A percentile compares a stretch with the other conserved stretches of the same genome.
phyloP scores from a whole-genome alignment of 92 coral and sea anemone genomes.

The Desmophyllum pertusum region DNA sequence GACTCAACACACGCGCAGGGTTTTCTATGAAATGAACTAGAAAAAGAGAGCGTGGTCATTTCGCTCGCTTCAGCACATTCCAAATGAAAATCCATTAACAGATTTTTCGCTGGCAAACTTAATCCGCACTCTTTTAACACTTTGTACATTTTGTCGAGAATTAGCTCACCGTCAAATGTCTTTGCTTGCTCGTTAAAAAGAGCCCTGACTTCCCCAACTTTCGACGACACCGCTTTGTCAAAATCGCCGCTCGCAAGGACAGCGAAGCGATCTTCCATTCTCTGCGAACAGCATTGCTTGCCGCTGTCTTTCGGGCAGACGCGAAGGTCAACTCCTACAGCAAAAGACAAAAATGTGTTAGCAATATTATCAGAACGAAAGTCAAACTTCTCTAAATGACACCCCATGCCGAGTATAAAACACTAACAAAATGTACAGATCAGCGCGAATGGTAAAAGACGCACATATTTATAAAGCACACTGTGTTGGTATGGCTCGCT shows the following conservation, averaged over 20 bases:
- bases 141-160: constrained; percentile 38
- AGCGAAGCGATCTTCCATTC: constrained; percentile 73
- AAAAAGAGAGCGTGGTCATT: background rate
- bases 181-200: constrained; percentile 59
- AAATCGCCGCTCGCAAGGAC: constrained; percentile 52
- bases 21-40: background rate
- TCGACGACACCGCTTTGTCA: constrained; percentile 44
- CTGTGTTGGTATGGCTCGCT: constrained; percentile 35
- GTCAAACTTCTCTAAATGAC: constrained; percentile 14
- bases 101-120: constrained; percentile 36
- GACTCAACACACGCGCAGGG: background rate
- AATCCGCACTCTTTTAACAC: constrained; percentile 46
- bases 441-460: constrained; percentile 19
- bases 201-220: constrained; percentile 40
- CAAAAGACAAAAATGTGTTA: constrained; percentile 34
- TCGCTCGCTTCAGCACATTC: background rate
- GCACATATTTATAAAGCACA: constrained; percentile 42
- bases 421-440: constrained; percentile 22
- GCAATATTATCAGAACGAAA: constrained; percentile 16
- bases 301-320: constrained; percentile 57
- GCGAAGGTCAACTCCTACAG: constrained; percentile 58
- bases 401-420: constrained; percentile 43
- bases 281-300: constrained; percentile 67
- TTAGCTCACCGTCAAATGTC: constrained; percentile 66
- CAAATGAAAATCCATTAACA: constrained; percentile 10